Evolutionary conservation across 2,113 vertebrate species (phyloP).

Genomic region (Anguilla japonica): DNA sequence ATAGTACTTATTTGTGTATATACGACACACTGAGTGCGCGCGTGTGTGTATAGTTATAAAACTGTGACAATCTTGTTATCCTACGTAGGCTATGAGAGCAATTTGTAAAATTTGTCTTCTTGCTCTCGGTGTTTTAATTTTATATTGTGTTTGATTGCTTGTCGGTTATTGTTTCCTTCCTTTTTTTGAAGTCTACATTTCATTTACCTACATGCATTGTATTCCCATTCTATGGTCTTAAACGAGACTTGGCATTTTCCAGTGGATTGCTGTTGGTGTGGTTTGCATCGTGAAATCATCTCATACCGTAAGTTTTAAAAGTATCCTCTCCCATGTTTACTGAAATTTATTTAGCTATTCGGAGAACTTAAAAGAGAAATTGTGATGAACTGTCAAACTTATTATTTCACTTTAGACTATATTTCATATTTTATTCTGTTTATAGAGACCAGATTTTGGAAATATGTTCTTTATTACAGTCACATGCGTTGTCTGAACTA

Average conservation of each 20-base stretch:
- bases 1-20: conserved; percentile 24
- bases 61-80: conserved; percentile 37
- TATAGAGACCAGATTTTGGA: not conserved
- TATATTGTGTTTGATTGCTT: conserved; percentile 15
- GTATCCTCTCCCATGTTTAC: not conserved
- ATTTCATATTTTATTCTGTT: not conserved
- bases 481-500: not conserved
- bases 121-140: conserved; percentile 12
- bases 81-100: conserved; percentile 19
- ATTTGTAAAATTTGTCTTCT: conserved; percentile 22
- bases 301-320: not conserved
- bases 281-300: not conserved
- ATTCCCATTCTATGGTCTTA: not conserved
- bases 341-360: not conserved
- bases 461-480: not conserved
- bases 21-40: conserved; percentile 14
- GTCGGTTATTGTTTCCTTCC: not conserved
- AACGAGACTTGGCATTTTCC: not conserved
- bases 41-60: conserved; percentile 20
- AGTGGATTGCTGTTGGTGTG: not conserved
- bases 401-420: not conserved
- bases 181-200: not conserved
- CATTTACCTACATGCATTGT: not conserved
- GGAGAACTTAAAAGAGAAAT: not conserved
- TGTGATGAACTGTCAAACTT: not conserved